Evolutionary conservation across 92 coral and sea anemone genomes (phyloP), one percentile per base, ranked within the genome.

Genomic region (Epizoanthus stellaris): DNA sequence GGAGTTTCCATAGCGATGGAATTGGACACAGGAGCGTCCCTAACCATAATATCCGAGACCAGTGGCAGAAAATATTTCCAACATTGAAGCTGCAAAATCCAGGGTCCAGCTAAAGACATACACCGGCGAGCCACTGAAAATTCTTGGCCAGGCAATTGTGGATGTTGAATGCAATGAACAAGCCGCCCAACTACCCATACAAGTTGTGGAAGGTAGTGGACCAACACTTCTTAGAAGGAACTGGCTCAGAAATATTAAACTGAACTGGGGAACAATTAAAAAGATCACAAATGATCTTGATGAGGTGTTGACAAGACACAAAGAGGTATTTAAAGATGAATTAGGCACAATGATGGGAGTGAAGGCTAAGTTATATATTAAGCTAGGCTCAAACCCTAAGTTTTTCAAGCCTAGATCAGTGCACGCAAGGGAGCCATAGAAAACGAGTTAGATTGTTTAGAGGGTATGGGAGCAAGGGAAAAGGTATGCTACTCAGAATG

Each of bases 11-110:
- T 79, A 6, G 14, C 45, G 5, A 75, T 75, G 81, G 67, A 75
- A 54, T 38, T 79, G 43, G 84, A 79, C 42, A 79, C 84, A 4
- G 84, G 84, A 4, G 84, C 72, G 23, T 79, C 73, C 45, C 39
- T 79, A 25, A 16, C 71, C 71, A 20, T 80, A 14, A 80, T 80
- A 57, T 80, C 84, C n/a, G 57, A 80, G 47, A 23, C 56, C 7
- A 42, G 45, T 80, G 84, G 84, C 59, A 62, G 23, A 17, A 61
- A 39, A 34, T 0, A 25, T 80, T 80, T 34, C 16, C 84, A 17
- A 17, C 67, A 30, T 63, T 7, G 21, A 63, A 63, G 25, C 21
- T 20, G 30, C 3, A 60, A 60, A 19, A 60, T 60, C 65, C 65
- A 60, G 65, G 1, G 4, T 16, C 17, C 23, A 60, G 25, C 34